phyloP scores from a whole-genome alignment of 2,888 invertebrate genomes.

The Eupithecia subumbrata region DNA sequence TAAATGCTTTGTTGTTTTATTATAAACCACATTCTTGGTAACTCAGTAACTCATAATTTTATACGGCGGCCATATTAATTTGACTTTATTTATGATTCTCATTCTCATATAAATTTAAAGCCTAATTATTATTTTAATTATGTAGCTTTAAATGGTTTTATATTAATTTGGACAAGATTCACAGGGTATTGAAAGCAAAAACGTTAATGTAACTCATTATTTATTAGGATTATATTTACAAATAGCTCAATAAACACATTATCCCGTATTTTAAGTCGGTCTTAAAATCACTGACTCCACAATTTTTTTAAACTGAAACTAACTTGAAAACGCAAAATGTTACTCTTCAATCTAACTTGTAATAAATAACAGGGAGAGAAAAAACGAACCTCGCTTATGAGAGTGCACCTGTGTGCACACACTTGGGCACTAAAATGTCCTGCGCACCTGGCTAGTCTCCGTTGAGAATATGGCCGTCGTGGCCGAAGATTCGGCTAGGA shows the following conservation, averaged over 20 bases:
- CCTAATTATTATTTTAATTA: background rate
- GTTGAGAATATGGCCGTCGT: too few species aligned
- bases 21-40: constrained; percentile 36
- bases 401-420: too few species aligned
- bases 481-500: too few species aligned
- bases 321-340: background rate
- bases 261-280: background rate
- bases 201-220: background rate
- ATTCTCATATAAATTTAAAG: background rate
- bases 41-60: constrained; percentile 21
- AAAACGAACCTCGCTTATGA: too few species aligned
- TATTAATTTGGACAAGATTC: background rate
- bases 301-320: background rate
- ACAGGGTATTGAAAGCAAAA: background rate
- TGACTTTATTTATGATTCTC: constrained; percentile 11
- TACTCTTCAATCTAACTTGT: background rate
- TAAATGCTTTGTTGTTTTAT: constrained; percentile 36
- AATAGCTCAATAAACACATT: constrained; percentile 6
- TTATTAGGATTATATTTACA: constrained; percentile 23
- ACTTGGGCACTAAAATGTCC: too few species aligned
- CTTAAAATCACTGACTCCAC: background rate
- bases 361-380: background rate
- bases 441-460: too few species aligned
- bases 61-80: constrained; percentile 16
- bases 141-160: background rate